Percentiles rank a stretch among this genome's conserved stretches.
phyloP scores from a whole-genome alignment of 2,797 vertebrate species.

The Tragopan temminckii region DNA sequence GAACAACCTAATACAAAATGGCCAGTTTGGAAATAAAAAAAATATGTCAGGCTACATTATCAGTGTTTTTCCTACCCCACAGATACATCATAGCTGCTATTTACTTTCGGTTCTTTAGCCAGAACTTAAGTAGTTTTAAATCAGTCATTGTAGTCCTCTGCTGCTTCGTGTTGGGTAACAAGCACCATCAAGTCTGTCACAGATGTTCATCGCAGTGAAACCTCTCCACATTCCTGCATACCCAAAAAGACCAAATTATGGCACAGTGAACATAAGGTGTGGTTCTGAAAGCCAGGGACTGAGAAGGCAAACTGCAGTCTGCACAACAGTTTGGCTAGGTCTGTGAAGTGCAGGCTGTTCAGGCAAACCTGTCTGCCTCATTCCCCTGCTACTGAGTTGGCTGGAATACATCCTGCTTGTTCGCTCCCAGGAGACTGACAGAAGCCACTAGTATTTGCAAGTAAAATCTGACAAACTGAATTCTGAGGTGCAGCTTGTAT shows the following conservation, averaged over 20 bases:
- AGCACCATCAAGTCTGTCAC: background rate
- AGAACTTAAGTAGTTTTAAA: conserved; percentile 7
- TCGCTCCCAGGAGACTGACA: background rate
- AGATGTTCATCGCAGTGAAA: background rate
- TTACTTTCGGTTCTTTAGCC: conserved; percentile 1
- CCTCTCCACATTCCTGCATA: background rate
- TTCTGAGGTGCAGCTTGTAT: conserved; percentile 1
- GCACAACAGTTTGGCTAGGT: background rate
- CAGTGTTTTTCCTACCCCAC: conserved; percentile 18
- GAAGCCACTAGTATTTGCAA: background rate
- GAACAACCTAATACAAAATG: conserved; percentile 37
- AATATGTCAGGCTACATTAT: background rate
- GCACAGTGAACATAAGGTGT: background rate
- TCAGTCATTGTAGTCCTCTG: background rate
- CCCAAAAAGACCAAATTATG: background rate
- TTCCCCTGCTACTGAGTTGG: background rate
- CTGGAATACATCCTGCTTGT: background rate
- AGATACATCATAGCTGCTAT: background rate
- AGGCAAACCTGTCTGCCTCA: background rate
- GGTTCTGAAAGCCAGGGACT: background rate
- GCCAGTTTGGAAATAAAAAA: conserved; percentile 1
- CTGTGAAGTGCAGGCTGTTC: background rate
- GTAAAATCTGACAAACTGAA: conserved; percentile 13
- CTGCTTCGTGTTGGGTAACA: conserved; percentile 16
- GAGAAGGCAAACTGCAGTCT: background rate